These are phyloP conservation scores for Lasioglossum lativentre DNA, from an alignment of 2,888 invertebrate species.

Conservation along the genomic window DNA sequence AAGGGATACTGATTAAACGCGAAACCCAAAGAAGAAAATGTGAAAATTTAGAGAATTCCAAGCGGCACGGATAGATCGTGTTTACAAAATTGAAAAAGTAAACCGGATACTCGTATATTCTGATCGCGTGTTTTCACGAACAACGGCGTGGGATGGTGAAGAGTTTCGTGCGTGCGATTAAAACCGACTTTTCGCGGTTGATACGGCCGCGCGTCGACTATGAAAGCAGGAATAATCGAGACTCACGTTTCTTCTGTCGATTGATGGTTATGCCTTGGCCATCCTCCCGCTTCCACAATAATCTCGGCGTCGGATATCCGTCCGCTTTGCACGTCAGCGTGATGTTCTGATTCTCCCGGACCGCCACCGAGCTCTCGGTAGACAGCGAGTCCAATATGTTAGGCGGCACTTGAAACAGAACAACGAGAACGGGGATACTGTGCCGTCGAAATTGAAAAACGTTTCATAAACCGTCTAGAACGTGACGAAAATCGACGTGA, in stretches of 20 bases:
- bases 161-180: neutral
- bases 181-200: neutral
- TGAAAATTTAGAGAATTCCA: neutral
- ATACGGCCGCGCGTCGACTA: neutral
- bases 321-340: conserved; percentile 96
- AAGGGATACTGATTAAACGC: neutral
- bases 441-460: neutral
- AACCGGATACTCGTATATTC: neutral
- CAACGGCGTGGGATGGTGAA: neutral
- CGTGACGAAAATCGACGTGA: neutral
- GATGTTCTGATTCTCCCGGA: conserved; percentile 97
- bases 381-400: conserved; percentile 96
- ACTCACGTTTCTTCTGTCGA: conserved; percentile 93
- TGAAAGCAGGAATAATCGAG: neutral
- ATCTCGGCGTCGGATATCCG: conserved; percentile 95
- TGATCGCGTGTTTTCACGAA: neutral
- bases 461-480: neutral
- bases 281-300: conserved; percentile 97
- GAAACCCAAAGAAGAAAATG: neutral
- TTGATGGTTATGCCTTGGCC: conserved; percentile 94
- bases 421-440: neutral
- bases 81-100: neutral
- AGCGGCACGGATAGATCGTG: too few relatives aligned
- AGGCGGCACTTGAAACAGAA: conserved; percentile 92
- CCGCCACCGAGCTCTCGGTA: conserved; percentile 95